Percentiles rank a stretch among this genome's conserved stretches.
phyloP scores from a whole-genome alignment of 1,140 invertebrate species.

The Yoshiicerus persimilis region DNA sequence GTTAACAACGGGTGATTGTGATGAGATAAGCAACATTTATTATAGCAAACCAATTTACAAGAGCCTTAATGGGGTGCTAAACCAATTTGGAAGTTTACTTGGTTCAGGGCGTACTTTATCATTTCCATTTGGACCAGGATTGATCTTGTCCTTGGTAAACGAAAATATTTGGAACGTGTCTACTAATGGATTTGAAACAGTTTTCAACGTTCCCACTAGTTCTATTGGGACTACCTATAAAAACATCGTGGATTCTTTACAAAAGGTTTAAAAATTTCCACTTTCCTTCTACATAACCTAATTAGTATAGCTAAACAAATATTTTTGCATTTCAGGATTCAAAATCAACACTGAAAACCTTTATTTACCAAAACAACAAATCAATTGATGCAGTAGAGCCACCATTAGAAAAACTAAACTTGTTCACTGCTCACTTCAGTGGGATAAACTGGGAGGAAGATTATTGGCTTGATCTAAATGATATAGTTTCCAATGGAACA shows the following conservation, averaged over 20 bases:
- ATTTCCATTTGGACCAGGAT: constrained; percentile 28
- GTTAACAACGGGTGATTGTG: neutral
- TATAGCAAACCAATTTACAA: neutral
- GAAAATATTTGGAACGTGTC: constrained; percentile 38
- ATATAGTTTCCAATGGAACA: neutral
- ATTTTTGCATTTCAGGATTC: neutral
- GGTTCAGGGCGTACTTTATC: constrained; percentile 14
- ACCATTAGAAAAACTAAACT: neutral
- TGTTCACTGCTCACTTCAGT: neutral
- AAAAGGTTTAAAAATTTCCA: neutral
- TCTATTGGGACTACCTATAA: neutral
- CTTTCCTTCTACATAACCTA: neutral
- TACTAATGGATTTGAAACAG: constrained; percentile 1
- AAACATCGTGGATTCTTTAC: neutral
- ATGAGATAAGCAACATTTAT: neutral
- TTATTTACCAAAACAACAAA: neutral
- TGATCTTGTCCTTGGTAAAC: constrained; percentile 1
- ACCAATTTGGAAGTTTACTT: constrained; percentile 24
- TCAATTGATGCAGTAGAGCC: neutral
- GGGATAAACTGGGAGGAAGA: neutral
- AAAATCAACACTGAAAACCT: neutral
- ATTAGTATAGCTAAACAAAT: neutral
- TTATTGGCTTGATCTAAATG: neutral
- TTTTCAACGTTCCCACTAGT: neutral
- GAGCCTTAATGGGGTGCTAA: neutral